Conservation (phyloP, 2,113 vertebrate species). For the Sclerurus mexicanus region DNA sequence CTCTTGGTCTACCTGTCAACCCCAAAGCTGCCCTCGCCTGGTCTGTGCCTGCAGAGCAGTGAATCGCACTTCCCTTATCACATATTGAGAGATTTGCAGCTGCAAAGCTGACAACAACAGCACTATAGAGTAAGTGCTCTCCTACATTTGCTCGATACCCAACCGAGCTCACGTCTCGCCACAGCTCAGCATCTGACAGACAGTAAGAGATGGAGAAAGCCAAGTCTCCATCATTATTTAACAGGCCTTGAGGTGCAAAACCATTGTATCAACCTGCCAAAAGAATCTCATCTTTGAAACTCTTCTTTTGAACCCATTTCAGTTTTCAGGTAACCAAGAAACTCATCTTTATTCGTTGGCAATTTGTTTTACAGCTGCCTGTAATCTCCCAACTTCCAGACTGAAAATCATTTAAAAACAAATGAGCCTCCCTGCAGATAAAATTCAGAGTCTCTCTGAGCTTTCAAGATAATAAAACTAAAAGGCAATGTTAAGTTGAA, state of each 20-base stretch:
- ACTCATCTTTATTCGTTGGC: slow-evolving; percentile 3
- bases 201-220: neutral
- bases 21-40: neutral
- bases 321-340: slow-evolving; percentile 40
- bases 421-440: slow-evolving; percentile 33
- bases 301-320: neutral
- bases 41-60: neutral
- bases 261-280: neutral
- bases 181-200: neutral
- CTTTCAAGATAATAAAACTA: slow-evolving; percentile 25
- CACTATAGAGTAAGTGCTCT: fast-evolving
- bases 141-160: fast-evolving
- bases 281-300: neutral
- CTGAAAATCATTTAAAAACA: slow-evolving; percentile 56
- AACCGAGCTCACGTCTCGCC: fast-evolving
- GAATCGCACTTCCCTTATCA: neutral
- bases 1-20: neutral
- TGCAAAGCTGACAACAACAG: neutral
- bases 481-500: neutral
- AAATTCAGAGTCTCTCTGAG: slow-evolving; percentile 22
- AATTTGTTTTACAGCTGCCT: slow-evolving; percentile 39
- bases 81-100: fast-evolving
- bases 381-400: slow-evolving; percentile 48
- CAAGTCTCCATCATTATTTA: neutral
- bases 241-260: neutral